These are phyloP conservation scores for Thalassarche chlororhynchos DNA, from an alignment of 2,113 vertebrate genomes.

Conservation along the genomic window DNA sequence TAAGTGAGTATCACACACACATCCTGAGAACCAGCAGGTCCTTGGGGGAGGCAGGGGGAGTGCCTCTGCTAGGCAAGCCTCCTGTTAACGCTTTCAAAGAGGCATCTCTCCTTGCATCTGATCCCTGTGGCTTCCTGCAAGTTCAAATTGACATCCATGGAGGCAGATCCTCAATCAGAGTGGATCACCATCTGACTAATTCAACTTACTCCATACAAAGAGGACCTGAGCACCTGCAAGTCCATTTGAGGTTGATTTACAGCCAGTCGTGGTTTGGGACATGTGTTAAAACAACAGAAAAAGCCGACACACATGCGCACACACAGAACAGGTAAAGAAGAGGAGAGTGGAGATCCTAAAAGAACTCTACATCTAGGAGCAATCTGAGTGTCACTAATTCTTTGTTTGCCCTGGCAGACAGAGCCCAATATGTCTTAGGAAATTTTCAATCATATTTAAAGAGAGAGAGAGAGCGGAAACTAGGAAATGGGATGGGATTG, in stretches of 20 bases:
- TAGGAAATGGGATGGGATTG: slow-evolving; percentile 3
- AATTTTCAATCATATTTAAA: background rate
- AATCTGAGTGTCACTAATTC: background rate
- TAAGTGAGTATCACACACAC: accelerated
- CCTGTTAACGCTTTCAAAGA: background rate
- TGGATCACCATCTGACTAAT: background rate
- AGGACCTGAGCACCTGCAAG: background rate
- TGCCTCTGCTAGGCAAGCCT: background rate
- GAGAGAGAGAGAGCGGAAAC: background rate
- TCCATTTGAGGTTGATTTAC: background rate
- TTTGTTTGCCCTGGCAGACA: background rate
- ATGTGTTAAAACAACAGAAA: background rate
- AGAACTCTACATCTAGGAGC: background rate
- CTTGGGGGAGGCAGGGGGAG: background rate
- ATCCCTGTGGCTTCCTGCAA: background rate
- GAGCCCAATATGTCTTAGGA: background rate
- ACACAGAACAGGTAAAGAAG: background rate
- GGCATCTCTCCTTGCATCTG: background rate
- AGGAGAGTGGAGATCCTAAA: background rate
- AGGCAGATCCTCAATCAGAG: background rate
- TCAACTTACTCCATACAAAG: background rate
- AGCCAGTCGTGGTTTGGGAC: background rate
- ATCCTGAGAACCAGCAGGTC: background rate
- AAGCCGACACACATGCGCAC: background rate
- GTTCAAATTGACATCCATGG: background rate